Conservation (phyloP, 53 echinoderm and acorn worm genomes). For the Crossaster papposus region DNA sequence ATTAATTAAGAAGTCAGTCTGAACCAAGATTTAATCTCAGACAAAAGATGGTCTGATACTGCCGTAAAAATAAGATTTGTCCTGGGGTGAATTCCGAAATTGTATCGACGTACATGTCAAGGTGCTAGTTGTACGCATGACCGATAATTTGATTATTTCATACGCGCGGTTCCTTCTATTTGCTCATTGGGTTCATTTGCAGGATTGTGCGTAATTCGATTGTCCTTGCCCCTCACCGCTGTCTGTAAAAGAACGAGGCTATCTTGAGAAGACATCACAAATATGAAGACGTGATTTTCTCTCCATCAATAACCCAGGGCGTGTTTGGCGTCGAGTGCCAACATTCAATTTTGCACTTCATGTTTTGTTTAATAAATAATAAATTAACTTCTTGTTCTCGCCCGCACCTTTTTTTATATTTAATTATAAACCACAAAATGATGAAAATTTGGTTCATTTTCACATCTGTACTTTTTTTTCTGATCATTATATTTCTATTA, state of each 20-base stretch:
- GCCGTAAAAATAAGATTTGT: not conserved
- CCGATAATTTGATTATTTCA: conserved; percentile 39
- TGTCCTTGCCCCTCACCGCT: conserved; percentile 7
- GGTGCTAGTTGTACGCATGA: not conserved
- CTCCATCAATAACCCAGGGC: not conserved
- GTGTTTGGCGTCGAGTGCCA: not conserved
- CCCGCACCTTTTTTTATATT: too few relatives aligned
- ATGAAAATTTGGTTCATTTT: too few relatives aligned
- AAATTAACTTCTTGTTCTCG: too few relatives aligned
- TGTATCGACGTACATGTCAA: not conserved
- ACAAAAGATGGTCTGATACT: conserved; percentile 4
- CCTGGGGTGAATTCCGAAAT: not conserved
- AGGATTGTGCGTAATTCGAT: conserved; percentile 19
- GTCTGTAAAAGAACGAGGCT: not conserved
- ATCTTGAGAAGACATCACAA: not conserved
- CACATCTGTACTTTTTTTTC: too few relatives aligned
- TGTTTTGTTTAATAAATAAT: too few relatives aligned
- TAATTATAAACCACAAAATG: too few relatives aligned
- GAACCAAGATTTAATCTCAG: not conserved
- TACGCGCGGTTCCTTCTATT: not conserved
- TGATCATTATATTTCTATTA: too few relatives aligned
- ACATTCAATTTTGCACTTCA: not conserved
- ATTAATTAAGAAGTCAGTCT: conserved; percentile 48
- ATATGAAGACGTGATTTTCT: not conserved
- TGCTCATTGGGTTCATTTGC: conserved; percentile 38